A percentile compares a stretch with the other conserved stretches of the same genome.
Evolutionary conservation across 1,140 invertebrate species (phyloP).

Genomic region (Medauroidea extradentata): DNA sequence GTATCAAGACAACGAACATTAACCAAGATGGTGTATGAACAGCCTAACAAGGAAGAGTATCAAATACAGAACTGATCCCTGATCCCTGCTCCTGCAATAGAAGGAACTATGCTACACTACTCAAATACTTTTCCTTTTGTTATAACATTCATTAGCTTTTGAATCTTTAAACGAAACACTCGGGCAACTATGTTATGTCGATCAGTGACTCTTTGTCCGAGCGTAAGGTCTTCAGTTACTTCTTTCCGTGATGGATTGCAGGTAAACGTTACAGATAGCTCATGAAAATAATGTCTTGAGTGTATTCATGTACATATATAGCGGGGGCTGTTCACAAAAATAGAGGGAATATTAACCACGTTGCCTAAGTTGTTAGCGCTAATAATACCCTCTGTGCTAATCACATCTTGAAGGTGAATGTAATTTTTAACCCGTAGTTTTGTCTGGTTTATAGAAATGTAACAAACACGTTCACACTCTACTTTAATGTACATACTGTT

Average conservation of each 20-base stretch:
- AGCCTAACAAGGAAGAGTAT: too few relatives aligned
- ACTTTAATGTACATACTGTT: too few relatives aligned
- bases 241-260: slow-evolving; percentile 49
- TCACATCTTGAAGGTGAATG: slow-evolving; percentile 15
- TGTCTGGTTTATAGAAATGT: slow-evolving; percentile 6
- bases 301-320: slow-evolving; percentile 26
- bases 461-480: too few relatives aligned
- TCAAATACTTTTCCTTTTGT: too few relatives aligned
- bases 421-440: slow-evolving; percentile 9
- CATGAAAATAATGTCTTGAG: slow-evolving; percentile 41
- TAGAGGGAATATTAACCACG: slow-evolving; percentile 27
- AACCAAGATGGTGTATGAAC: too few relatives aligned
- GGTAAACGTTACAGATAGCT: slow-evolving; percentile 44
- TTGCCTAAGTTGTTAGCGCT: not conserved
- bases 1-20: too few relatives aligned
- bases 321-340: slow-evolving; percentile 25
- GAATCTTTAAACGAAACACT: too few relatives aligned
- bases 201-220: slow-evolving; percentile 26
- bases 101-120: too few relatives aligned
- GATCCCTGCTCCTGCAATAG: too few relatives aligned
- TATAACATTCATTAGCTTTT: too few relatives aligned
- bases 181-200: too few relatives aligned
- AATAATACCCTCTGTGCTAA: slow-evolving; percentile 2
- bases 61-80: too few relatives aligned
- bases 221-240: slow-evolving; percentile 29